Conservation (phyloP, 1,140 invertebrate species). For the Lasioglossum albipes region DNA sequence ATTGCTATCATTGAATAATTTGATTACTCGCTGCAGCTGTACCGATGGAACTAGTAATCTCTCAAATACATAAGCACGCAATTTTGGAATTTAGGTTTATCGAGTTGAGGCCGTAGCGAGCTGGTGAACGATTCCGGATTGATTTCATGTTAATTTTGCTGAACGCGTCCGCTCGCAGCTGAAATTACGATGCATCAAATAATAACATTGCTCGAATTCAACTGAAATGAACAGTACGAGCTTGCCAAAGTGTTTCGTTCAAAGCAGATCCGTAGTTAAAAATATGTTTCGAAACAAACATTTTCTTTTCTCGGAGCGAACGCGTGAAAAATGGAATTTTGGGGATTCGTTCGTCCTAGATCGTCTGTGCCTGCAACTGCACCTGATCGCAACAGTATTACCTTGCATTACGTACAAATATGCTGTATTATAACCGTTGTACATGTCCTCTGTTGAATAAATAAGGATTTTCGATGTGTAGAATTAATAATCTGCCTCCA, state of each 20-base stretch:
- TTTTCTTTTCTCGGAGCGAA: neutral
- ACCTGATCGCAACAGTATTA: conserved; percentile 46
- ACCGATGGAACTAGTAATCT: neutral
- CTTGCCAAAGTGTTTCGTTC: too few relatives aligned
- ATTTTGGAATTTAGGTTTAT: neutral
- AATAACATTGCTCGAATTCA: too few relatives aligned
- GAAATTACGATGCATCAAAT: too few relatives aligned
- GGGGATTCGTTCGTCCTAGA: conserved; percentile 27
- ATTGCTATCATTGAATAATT: neutral
- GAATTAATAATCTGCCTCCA: neutral
- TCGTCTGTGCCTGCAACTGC: conserved; percentile 10
- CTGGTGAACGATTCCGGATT: conserved; percentile 24
- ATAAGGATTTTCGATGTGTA: conserved; percentile 29
- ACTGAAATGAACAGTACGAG: too few relatives aligned
- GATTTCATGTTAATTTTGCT: conserved; percentile 22
- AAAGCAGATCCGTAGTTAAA: too few relatives aligned
- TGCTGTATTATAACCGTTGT: conserved; percentile 40
- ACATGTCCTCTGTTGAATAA: conserved; percentile 8
- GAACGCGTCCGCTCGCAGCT: too few relatives aligned
- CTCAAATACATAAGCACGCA: conserved; percentile 5
- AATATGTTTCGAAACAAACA: too few relatives aligned
- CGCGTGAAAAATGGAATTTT: conserved; percentile 12
- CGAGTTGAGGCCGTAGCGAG: neutral
- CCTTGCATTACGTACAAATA: conserved; percentile 18
- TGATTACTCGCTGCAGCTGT: neutral